These are phyloP conservation scores for Acipenser transmontanus DNA, from an alignment of 2,797 vertebrate species.

Conservation along the genomic window DNA sequence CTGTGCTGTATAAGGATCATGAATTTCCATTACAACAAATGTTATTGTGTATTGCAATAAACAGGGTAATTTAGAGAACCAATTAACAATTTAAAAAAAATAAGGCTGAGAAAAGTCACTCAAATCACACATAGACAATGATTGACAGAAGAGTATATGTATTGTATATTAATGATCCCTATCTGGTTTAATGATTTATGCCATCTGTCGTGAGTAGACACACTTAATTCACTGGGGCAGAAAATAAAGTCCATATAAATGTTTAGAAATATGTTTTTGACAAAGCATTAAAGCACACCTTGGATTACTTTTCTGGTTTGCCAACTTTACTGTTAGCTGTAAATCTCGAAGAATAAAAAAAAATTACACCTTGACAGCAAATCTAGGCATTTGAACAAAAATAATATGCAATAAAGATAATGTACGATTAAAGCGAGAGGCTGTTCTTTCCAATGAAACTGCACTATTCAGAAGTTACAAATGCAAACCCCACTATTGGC, in stretches of 20 bases:
- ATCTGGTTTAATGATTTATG: not conserved
- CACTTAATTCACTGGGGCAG: not conserved
- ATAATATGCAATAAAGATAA: not conserved
- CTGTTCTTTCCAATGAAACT: not conserved
- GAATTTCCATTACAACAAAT: no score
- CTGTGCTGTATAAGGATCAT: no score
- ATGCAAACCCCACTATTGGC: no score
- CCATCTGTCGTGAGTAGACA: not conserved
- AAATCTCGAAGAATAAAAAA: not conserved
- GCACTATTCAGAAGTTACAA: not conserved
- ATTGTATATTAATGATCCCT: not conserved
- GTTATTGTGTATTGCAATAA: no score
- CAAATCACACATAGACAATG: no score
- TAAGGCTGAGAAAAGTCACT: no score
- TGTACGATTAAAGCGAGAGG: not conserved
- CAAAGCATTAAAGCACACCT: not conserved
- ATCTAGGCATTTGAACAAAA: not conserved
- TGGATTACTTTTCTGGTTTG: not conserved
- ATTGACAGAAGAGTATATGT: not conserved
- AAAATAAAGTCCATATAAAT: constrained; percentile 4
- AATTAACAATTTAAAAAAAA: no score
- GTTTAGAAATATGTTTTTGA: constrained; percentile 10
- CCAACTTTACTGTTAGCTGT: not conserved
- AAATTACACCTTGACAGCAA: not conserved
- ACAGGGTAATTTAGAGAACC: no score